Evolutionary conservation across 2,888 invertebrate species (phyloP), one percentile per base, ranked within the genome.

Genomic region (Mesorhabditis belari): DNA sequence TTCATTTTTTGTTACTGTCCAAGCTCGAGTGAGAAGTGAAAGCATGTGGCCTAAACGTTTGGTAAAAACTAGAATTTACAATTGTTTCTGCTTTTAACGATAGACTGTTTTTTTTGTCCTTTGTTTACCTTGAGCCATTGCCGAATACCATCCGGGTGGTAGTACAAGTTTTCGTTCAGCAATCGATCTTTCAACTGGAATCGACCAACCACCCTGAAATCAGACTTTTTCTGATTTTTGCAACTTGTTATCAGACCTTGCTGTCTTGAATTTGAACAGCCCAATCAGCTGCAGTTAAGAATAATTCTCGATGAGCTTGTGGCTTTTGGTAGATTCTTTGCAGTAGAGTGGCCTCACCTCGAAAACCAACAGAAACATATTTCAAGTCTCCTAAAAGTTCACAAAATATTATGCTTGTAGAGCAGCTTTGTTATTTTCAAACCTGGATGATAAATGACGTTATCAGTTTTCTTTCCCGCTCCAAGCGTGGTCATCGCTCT

Each of bases 281-380:
- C 95, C 95, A 98, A 76, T 90, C 87, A 53, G 92, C 92, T 9
- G 94, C 91, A 89, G 62, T 88, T 80, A 89, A 89, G 85, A 96
- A 95, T 82, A 92, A 90, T 69, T 88, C 88, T 84, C 89, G 86
- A 84, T 96, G 95, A 80, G 90, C 90, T 69, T 89, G 88, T 0
- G 88, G 87, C 19, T 89, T 87, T 58, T 92, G 82, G 5, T 89
- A 89, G 62, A 91, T 82, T 83, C 90, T 89, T 44, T 68, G 71
- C 25, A 52, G 55, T 1, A 73, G 57, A 0, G 66, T 59, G n/a
- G 63, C 25, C 29, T 63, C 52, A 6, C 73, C 73, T 21, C 70
- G 70, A 61, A 73, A 73, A 9, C 69, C 71, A 12, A 73, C 23
- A 9, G 73, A 69, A 23, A 71, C 65, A 6, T 70, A 50, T 5